Evolutionary conservation across 2,113 vertebrate genomes (phyloP).

Genomic region (Synodontis membranacea): DNA sequence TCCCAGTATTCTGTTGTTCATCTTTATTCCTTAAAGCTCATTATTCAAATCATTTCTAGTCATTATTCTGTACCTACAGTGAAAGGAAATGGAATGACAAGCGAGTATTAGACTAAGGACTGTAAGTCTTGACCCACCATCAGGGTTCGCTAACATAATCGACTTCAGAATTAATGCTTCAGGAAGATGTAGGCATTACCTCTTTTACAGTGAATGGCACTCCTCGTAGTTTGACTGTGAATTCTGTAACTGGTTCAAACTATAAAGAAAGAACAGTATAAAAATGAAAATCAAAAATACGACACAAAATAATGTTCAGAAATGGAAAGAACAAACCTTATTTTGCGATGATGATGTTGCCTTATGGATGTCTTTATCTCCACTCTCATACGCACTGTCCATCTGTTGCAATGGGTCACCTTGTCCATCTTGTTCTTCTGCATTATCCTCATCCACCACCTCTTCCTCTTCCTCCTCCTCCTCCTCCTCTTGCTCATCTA

Average conservation of each 20-base stretch:
- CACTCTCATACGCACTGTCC: conserved; percentile 37
- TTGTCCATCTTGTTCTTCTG: conserved; percentile 34
- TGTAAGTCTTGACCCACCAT: not conserved
- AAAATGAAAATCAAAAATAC: conserved; percentile 18
- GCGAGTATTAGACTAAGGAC: not conserved
- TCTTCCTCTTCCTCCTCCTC: conserved; percentile 21
- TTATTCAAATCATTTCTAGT: not conserved
- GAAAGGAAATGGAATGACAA: not conserved
- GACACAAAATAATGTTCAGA: not conserved
- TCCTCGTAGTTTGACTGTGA: conserved; percentile 88
- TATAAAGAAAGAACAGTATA: conserved; percentile 40
- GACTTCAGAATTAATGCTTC: not conserved
- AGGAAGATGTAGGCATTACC: conserved; percentile 63
- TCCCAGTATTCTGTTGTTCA: not conserved
- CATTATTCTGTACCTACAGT: not conserved
- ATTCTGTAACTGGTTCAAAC: conserved; percentile 69
- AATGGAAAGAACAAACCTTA: conserved; percentile 19
- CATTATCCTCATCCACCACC: conserved; percentile 21
- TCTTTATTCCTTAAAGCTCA: not conserved
- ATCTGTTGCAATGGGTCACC: conserved; percentile 41
- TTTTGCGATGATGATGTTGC: conserved; percentile 36
- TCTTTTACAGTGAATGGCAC: conserved; percentile 84
- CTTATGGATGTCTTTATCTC: conserved; percentile 51
- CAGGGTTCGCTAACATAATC: not conserved
- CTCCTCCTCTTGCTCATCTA: conserved; percentile 49